Conservation (phyloP, 2,888 invertebrate species). For the Vesta saturnalis region DNA sequence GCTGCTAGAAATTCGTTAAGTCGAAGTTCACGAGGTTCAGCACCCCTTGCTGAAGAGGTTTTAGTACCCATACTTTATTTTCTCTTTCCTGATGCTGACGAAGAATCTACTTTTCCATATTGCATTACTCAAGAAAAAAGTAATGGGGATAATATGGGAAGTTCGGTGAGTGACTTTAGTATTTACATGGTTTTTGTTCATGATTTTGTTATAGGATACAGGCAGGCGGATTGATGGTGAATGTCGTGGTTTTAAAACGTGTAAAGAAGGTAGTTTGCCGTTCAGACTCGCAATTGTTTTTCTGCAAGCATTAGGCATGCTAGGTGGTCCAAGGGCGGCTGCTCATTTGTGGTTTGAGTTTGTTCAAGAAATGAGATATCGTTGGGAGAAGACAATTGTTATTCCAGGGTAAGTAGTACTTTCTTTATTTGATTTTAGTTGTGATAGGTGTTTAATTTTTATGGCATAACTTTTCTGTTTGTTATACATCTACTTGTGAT, state of each 20-base stretch:
- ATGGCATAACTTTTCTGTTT: too few relatives aligned
- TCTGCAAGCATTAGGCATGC: conserved; percentile 76
- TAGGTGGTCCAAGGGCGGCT: conserved; percentile 78
- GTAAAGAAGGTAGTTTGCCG: conserved; percentile 79
- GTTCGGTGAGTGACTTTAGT: conserved; percentile 17
- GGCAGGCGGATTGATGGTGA: conserved; percentile 40
- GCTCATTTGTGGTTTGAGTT: conserved; percentile 96
- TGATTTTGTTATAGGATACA: conserved; percentile 42
- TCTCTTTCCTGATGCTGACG: conserved; percentile 89
- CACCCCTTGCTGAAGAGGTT: conserved; percentile 80
- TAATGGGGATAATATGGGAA: conserved; percentile 14
- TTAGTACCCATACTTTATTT: conserved; percentile 82
- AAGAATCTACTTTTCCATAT: conserved; percentile 68
- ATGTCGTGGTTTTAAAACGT: conserved; percentile 70
- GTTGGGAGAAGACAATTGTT: conserved; percentile 84
- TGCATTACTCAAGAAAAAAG: conserved; percentile 51
- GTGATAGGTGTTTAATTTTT: too few relatives aligned
- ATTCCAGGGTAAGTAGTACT: conserved; percentile 87
- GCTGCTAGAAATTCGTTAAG: conserved; percentile 63
- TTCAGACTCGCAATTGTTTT: conserved; percentile 83
- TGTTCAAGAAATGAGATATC: conserved; percentile 85
- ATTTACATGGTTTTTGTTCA: conserved; percentile 3
- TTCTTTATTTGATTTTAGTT: too few relatives aligned
- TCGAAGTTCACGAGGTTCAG: conserved; percentile 67
- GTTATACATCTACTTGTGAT: too few relatives aligned